Evolutionary conservation across 92 coral and sea anemone genomes (phyloP), one percentile per base, ranked within the genome.

Genomic region (Hydrozoanthus gracilis): DNA sequence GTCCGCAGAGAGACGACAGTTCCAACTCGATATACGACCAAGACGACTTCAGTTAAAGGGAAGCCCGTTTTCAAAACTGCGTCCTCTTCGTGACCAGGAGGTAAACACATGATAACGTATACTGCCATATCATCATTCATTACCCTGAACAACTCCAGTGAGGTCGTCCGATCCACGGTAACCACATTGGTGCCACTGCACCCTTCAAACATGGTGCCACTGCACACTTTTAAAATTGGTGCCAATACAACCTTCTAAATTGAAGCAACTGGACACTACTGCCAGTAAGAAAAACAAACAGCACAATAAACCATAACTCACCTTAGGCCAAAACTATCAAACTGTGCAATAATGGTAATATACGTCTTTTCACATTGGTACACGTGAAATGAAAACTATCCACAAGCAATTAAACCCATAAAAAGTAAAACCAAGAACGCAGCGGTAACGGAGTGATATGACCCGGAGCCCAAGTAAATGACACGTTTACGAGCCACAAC

Each of bases 361-460:
- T 54, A 54, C 13, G 13, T 54, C 13, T 13, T 54, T 13, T 0
- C 61, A 54, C 61, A 3, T 27, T 54, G 61, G 61, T 54, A 54
- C 61, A 54, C 13, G 61, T 54, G 61, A 54, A 54, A 54, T 54
- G 61, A 54, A 54, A 54, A 54, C 9, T 54, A 54, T 2, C 13
- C 61, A 13, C 61, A 13, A 54, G 61, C 61, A 54, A 54, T 7
- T 54, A 8, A 54, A 54, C 9, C 61, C 61, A 13, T 54, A 54
- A 54, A 54, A 54, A 54, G 13, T 13, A 7, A 13, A 64, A 64
- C 20, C 70, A 16, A 64, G 70, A 64, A 64, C 2, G 70, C 70
- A 64, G 70, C 70, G 70, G 70, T 64, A 64, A 64, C 2, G 70
- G 3, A 64, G 70, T 64, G 70, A 64, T n/a, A 64, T 64, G 15